Evolutionary conservation across 2,113 vertebrate genomes (phyloP), one percentile per base, ranked within the genome.

Genomic region (Typhlomys cinereus): DNA sequence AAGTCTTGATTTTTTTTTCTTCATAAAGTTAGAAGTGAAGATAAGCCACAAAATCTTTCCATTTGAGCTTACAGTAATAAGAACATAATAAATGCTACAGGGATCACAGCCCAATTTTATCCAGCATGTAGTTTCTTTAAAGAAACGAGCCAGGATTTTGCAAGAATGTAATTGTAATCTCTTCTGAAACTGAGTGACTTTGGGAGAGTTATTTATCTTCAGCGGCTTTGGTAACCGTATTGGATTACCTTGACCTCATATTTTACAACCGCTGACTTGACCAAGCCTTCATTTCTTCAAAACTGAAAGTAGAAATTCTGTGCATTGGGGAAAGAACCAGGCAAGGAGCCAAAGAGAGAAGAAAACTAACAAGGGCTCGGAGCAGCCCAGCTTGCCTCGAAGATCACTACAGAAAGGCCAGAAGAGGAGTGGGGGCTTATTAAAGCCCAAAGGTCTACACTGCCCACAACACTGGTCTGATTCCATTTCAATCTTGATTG

Each of bases 251-350:
- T 75, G 31, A 27, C 64, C 34, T 4, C 21, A 34, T 48, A 41
- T 48, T 94, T 91, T 78, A 78, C 18, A 66, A 64, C 18, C 69
- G n/a, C 54, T 79, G 18, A 74, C 73, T 62, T 71, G 20, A 27
- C 76, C 50, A 64, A 91, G 64, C 2, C 23, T 81, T 81, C 0
- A 12, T 4, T 66, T 86, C 81, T 66, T 89, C 92, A 90, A 96
- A 97, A 94, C 92, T 64, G 95, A 97, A 96, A 95, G 91, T 64
- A 79, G 59, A 61, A 3, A 44, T 25, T 76, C 50, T 48, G 23
- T n/a, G 54, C 46, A 89, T 81, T 39, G 48, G 44, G 86, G 92
- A 90, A 95, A 92, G 78, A 83, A 88, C 83, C 54, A 46, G 92
- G 79, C 91, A 21, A 82, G 1, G 4, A 31, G 83, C 93, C 95